Evolutionary conservation across 2,797 vertebrate species (phyloP).

Genomic region (Lates japonicus): DNA sequence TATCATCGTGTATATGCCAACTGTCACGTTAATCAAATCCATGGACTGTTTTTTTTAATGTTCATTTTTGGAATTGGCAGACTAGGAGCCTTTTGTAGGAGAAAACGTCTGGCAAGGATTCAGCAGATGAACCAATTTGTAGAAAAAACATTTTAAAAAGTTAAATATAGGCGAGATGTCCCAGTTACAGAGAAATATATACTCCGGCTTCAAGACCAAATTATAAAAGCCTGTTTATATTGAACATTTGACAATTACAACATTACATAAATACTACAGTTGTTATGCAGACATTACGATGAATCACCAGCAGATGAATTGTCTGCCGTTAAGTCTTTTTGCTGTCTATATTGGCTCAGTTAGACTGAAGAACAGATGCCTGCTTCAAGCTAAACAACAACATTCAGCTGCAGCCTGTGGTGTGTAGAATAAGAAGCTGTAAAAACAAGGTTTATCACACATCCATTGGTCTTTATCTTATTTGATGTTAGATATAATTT

Average conservation of each 20-base stretch:
- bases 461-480: not conserved
- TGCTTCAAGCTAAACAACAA: slow-evolving; percentile 20
- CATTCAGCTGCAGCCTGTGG: slow-evolving; percentile 38
- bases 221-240: slow-evolving; percentile 49
- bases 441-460: slow-evolving; percentile 7
- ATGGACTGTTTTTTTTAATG: not conserved
- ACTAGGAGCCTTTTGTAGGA: slow-evolving; percentile 11
- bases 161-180: slow-evolving; percentile 57
- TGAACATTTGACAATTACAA: slow-evolving; percentile 49
- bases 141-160: slow-evolving; percentile 16
- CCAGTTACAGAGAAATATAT: slow-evolving; percentile 52
- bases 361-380: slow-evolving; percentile 35
- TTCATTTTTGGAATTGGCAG: slow-evolving; percentile 18
- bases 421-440: not conserved
- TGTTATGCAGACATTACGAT: slow-evolving; percentile 71
- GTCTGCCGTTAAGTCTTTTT: slow-evolving; percentile 6
- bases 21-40: slow-evolving; percentile 3
- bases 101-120: slow-evolving; percentile 34
- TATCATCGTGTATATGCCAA: not conserved
- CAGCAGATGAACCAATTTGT: slow-evolving; percentile 48
- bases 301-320: slow-evolving; percentile 56
- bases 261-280: slow-evolving; percentile 70
- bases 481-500: not conserved
- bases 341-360: slow-evolving; percentile 28
- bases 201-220: slow-evolving; percentile 42